phyloP scores from a whole-genome alignment of 2,888 invertebrate genomes.

The Archips xylosteana region DNA sequence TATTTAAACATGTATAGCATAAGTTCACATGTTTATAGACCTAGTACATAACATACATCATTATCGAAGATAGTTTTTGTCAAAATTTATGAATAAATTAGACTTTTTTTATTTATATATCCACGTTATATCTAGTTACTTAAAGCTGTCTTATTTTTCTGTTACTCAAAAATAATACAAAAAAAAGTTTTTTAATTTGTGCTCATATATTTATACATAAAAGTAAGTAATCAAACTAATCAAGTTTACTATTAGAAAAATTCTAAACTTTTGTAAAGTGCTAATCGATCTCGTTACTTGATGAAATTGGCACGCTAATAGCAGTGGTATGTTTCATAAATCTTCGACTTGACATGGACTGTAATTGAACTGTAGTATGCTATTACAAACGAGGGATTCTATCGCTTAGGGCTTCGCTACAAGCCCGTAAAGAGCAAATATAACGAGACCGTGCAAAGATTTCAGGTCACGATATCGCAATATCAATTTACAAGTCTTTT shows the following conservation, averaged over 20 bases:
- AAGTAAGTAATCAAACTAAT: too few relatives aligned
- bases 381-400: slow-evolving; percentile 51
- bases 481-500: slow-evolving; percentile 58
- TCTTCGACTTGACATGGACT: slow-evolving; percentile 38
- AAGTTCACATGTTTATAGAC: too few relatives aligned
- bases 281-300: background rate
- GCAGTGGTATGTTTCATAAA: slow-evolving; percentile 51
- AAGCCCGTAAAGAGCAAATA: slow-evolving; percentile 67
- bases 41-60: too few relatives aligned
- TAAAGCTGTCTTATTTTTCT: too few relatives aligned
- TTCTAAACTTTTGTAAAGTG: background rate
- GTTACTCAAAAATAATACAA: too few relatives aligned
- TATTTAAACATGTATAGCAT: too few relatives aligned
- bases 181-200: background rate
- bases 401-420: slow-evolving; percentile 49
- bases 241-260: too few relatives aligned
- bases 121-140: too few relatives aligned
- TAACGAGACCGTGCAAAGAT: slow-evolving; percentile 67
- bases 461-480: slow-evolving; percentile 58
- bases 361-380: slow-evolving; percentile 44
- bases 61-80: too few relatives aligned
- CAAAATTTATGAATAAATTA: too few relatives aligned
- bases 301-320: background rate
- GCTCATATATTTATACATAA: too few relatives aligned
- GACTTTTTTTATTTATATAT: too few relatives aligned